Percentiles rank a stretch among this genome's conserved stretches.
These are phyloP conservation scores for Ariopsis seemanni DNA, from an alignment of 2,113 vertebrate genomes.

Conservation along the genomic window DNA sequence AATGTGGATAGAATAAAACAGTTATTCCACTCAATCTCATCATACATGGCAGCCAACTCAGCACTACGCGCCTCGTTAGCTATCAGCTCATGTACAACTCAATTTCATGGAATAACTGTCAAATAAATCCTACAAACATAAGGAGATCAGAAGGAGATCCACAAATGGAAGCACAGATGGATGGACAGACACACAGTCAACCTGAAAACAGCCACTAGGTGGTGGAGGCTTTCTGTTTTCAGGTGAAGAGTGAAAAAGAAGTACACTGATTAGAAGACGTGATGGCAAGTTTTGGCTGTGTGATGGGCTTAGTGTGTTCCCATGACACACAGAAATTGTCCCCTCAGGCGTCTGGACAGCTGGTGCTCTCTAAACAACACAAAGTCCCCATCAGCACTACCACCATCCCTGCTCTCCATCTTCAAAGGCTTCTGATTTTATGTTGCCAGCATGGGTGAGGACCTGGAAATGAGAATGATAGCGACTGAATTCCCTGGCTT, in stretches of 20 bases:
- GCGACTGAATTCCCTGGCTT: background rate
- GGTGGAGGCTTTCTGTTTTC: background rate
- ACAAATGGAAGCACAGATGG: background rate
- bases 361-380: background rate
- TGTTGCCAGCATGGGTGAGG: conserved; percentile 1
- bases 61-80: too few relatives aligned
- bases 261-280: background rate
- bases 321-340: background rate
- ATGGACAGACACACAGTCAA: background rate
- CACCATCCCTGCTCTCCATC: background rate
- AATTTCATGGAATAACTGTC: too few relatives aligned
- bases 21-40: too few relatives aligned
- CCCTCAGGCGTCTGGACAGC: conserved; percentile 3
- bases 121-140: background rate
- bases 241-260: background rate
- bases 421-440: conserved; percentile 13
- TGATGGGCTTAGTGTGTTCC: background rate
- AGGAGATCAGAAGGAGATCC: background rate
- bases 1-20: too few relatives aligned
- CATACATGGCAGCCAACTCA: too few relatives aligned
- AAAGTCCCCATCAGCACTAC: background rate
- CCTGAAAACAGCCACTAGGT: background rate
- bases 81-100: too few relatives aligned
- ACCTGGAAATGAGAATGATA: background rate
- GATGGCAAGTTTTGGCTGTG: background rate